Base-by-base conservation (phyloP, 2,888 invertebrate species). In the Shargacucullia verbasci region DNA sequence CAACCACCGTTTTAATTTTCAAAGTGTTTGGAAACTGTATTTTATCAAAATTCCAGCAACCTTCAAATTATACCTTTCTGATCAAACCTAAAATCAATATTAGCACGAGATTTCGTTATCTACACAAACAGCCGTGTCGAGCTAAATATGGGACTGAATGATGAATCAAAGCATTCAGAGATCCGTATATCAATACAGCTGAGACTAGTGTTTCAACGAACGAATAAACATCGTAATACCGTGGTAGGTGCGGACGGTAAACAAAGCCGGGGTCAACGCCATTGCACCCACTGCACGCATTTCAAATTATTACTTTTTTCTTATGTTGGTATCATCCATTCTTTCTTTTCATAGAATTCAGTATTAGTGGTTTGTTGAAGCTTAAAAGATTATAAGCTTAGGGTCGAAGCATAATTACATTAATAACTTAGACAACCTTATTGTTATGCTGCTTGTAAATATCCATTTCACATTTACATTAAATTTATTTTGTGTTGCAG, bases 231-330 rank as follows among this genome's bases (percentile, higher is more conserved):
- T 54, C 66, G 62, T 67, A 73, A 71, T 77, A 74, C 69, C 59
- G 77, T 64, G 75, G 79, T 73, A 79, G 79, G 76, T 82, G 85
- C 83, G 85, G 84, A 79, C 79, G 79, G 86, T 86, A 89, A 88
- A 90, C 88, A 90, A 85, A 83, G 82, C 73, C 59, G 78, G 83
- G 90, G 88, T 90, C 90, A 90, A 86, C 86, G 89, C 70, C 85
- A 81, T 79, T 70, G 74, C 70, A 65, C 44, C 72, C 73, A 52
- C 44, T 56, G 58, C 72, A 68, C 56, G 62, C 58, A 59, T 56
- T 55, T 58, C 45, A 55, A 64, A 58, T 74, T 61, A 69, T 59
- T 33, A 43, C 44, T 54, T 61, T 71, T 68, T 60, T 68, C 56
- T 46, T 46, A 38, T 34, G 53, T 37, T 37, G 38, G 20, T 20